These are phyloP conservation scores for Mystacides longicornis DNA, from an alignment of 2,888 invertebrate species.

Conservation along the genomic window DNA sequence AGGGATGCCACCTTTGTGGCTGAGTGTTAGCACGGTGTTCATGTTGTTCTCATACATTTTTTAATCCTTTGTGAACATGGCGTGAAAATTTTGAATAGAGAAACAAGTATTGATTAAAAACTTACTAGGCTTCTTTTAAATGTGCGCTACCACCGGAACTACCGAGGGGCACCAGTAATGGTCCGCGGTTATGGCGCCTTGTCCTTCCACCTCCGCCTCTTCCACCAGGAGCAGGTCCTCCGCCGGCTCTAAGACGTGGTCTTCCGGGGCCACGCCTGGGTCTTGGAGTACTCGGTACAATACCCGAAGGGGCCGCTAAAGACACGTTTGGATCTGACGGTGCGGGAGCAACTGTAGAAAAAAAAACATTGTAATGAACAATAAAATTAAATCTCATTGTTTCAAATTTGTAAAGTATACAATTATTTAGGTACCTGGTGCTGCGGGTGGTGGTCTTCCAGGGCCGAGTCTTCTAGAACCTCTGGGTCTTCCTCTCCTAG, in stretches of 20 bases:
- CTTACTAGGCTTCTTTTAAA: neutral
- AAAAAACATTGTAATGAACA: neutral
- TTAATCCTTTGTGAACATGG: too few relatives aligned
- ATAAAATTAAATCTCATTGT: neutral
- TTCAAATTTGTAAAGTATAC: neutral
- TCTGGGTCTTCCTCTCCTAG: conserved; percentile 66
- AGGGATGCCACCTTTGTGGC: too few relatives aligned
- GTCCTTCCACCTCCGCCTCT: conserved; percentile 30
- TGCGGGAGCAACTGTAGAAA: conserved; percentile 8
- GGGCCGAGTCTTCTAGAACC: conserved; percentile 57
- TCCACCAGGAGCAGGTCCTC: conserved; percentile 26
- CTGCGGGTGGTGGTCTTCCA: conserved; percentile 31
- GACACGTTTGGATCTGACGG: conserved; percentile 13
- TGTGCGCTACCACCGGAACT: conserved; percentile 4
- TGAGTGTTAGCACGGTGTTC: too few relatives aligned
- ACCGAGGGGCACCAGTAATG: conserved; percentile 47
- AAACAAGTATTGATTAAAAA: too few relatives aligned
- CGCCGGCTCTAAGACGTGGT: conserved; percentile 31
- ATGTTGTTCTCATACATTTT: too few relatives aligned
- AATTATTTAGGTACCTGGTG: conserved; percentile 7
- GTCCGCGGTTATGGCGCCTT: conserved; percentile 35
- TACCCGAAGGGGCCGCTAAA: conserved; percentile 20
- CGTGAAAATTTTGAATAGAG: too few relatives aligned
- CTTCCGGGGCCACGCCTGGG: conserved; percentile 34
- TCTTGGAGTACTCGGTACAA: neutral